Percentiles rank a stretch among this genome's conserved stretches.
phyloP scores from a whole-genome alignment of 1,140 invertebrate genomes.

The Lepidotrigona ventralis region DNA sequence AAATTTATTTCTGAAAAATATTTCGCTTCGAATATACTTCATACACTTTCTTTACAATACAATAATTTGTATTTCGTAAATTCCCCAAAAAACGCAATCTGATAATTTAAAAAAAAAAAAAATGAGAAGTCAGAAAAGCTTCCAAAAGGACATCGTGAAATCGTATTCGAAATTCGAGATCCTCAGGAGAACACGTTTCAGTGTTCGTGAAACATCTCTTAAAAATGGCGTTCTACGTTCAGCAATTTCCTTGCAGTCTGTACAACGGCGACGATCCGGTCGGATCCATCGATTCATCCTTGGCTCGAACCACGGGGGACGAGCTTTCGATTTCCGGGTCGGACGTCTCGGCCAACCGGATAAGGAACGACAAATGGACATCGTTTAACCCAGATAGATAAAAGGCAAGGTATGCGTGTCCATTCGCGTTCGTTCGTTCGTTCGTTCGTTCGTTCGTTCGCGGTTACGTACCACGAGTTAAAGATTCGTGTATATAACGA shows the following conservation, averaged over 20 bases:
- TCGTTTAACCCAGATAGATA: conserved; percentile 40
- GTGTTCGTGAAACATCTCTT: not conserved
- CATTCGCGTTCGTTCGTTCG: not conserved
- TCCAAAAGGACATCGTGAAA: not conserved
- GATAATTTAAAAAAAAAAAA: too few species aligned
- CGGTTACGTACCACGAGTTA: not conserved
- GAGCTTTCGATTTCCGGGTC: conserved; percentile 29
- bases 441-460: not conserved
- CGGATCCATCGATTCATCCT: not conserved
- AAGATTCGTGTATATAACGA: conserved; percentile 50
- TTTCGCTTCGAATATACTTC: too few species aligned
- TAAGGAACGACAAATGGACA: conserved; percentile 41
- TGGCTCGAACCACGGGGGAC: not conserved
- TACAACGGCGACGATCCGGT: not conserved
- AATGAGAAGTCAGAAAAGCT: too few species aligned
- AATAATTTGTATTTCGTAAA: too few species aligned
- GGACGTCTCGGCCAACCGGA: conserved; percentile 28
- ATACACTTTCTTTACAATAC: too few species aligned
- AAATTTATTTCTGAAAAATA: too few species aligned
- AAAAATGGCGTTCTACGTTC: not conserved
- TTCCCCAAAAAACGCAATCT: too few species aligned
- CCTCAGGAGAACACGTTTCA: too few species aligned
- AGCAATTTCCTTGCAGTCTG: not conserved
- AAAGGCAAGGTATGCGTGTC: conserved; percentile 2
- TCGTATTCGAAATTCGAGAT: not conserved